These are phyloP conservation scores for Tipula confusa DNA, from an alignment of 2,888 invertebrate genomes.

Conservation along the genomic window DNA sequence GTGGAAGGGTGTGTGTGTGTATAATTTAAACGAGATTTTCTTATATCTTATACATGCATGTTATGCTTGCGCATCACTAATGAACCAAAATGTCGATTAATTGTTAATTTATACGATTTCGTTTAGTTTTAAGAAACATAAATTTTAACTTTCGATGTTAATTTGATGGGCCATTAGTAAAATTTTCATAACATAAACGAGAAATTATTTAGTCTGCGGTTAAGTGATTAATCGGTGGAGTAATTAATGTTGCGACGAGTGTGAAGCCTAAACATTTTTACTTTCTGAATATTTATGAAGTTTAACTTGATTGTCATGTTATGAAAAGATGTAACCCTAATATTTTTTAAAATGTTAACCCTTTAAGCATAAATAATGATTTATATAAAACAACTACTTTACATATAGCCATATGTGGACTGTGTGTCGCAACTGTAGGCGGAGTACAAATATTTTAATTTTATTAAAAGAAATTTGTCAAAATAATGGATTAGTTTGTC, in stretches of 20 bases:
- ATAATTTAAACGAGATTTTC: background rate
- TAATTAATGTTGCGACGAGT: constrained; percentile 12
- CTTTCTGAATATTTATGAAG: background rate
- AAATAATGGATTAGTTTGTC: background rate
- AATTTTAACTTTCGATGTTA: background rate
- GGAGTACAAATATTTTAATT: background rate
- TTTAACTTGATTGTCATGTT: background rate
- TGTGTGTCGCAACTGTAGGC: background rate
- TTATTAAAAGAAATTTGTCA: background rate
- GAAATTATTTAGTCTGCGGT: background rate
- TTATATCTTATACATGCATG: too few relatives aligned
- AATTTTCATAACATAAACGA: background rate
- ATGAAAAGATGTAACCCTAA: background rate
- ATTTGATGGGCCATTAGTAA: constrained; percentile 29
- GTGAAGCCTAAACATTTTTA: background rate
- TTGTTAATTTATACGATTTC: constrained; percentile 28
- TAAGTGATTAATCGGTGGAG: constrained; percentile 21
- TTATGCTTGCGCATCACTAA: constrained; percentile 26
- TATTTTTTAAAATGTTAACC: background rate
- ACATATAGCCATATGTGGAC: background rate
- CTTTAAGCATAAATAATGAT: background rate
- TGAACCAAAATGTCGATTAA: constrained; percentile 30
- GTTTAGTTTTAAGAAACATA: background rate
- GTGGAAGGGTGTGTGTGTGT: too few relatives aligned
- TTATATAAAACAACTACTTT: background rate